Base-by-base conservation (phyloP, 2,888 invertebrate species). In the Pammene aurita region DNA sequence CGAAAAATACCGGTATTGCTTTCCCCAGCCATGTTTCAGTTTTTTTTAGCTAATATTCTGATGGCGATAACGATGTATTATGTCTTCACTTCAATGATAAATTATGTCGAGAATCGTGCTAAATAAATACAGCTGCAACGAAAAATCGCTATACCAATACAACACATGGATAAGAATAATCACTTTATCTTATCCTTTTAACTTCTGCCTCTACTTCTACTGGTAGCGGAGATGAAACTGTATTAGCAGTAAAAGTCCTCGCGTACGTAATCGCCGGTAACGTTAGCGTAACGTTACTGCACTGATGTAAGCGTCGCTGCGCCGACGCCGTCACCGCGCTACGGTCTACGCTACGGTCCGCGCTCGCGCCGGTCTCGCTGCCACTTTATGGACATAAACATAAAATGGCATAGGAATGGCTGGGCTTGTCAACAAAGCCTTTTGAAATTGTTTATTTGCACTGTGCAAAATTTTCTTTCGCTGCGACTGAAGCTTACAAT, bases 231-330 rank as follows among this genome's bases (percentile, higher is more conserved):
- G 46, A 67, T 67, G 52, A 68, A 68, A 57, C 63, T 57, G 63
- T 63, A 68, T 69, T 69, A 60, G 69, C 58, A 69, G 65, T 65
- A 69, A 69, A 65, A 65, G 69, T 65, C 60, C 48, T 62, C 56
- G 26, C 62, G 72, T 74, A 72, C 76, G 81, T 82, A 88, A 88
- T 88, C 86, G 87, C 86, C 87, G 81, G 80, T 79, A 77, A 60
- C 69, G 69, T 65, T 83, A 82, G 82, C 81, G 77, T 86, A 85
- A 87, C 82, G 83, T 89, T 88, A 87, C 82, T 77, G 75, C 74
- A 77, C 85, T 90, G 89, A 90, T 89, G 89, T 88, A 90, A 90
- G 88, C 80, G 74, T 71, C 70, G 67, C 50, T 35, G 54, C 44
- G 48, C 35, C 62, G 26, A 10, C 62, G 58, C 38, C 64, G 46